Evolutionary conservation across 1,140 invertebrate genomes (phyloP).

Genomic region (Aphelenchoides fujianensis): DNA sequence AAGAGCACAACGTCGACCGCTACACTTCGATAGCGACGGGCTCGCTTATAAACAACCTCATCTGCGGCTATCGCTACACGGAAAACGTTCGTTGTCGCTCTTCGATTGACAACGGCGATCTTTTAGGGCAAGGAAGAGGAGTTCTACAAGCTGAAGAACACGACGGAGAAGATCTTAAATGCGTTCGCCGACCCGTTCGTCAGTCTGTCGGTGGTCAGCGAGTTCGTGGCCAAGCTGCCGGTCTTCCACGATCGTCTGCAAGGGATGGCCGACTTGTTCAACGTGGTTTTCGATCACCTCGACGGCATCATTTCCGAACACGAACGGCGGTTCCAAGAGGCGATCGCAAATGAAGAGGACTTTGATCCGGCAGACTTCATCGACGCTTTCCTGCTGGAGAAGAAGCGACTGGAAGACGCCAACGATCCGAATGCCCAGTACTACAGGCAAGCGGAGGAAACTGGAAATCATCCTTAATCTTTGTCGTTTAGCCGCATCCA

Average conservation of each 20-base stretch:
- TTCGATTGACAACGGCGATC: background rate
- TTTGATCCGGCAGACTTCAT: background rate
- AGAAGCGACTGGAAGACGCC: background rate
- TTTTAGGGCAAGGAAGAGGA: slow-evolving; percentile 3
- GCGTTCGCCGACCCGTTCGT: slow-evolving; percentile 4
- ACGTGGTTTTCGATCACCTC: slow-evolving; percentile 1
- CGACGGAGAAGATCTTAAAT: slow-evolving; percentile 15
- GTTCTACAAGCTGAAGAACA: background rate
- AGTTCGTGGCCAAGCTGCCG: background rate
- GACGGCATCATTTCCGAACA: slow-evolving; percentile 2
- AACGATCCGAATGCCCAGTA: background rate
- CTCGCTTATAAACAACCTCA: slow-evolving; percentile 1
- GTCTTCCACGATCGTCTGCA: background rate
- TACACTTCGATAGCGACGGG: slow-evolving; percentile 6
- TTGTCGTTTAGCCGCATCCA: slow-evolving; percentile 11
- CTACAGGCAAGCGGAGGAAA: slow-evolving; percentile 13
- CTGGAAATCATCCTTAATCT: background rate
- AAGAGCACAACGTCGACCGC: background rate
- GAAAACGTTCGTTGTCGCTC: background rate
- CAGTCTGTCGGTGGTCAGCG: background rate
- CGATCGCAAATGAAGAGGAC: background rate
- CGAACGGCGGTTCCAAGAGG: background rate
- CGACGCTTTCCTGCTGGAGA: background rate
- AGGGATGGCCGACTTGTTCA: background rate
- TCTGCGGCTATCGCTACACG: slow-evolving; percentile 18